Base-by-base conservation (phyloP, 2,797 vertebrate genomes). In the Fundulus diaphanus region DNA sequence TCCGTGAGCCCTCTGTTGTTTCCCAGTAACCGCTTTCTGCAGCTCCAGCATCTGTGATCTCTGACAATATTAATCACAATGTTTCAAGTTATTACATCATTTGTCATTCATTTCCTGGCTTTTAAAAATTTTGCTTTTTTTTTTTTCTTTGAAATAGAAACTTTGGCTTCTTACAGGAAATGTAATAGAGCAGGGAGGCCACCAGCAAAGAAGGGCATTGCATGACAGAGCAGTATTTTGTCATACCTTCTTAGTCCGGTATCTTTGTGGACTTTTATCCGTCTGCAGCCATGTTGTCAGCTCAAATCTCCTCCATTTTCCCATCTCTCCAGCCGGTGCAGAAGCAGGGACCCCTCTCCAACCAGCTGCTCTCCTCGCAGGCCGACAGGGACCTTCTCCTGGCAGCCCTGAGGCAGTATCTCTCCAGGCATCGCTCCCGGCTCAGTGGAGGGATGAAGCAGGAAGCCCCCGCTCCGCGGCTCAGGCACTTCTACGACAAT, bases 371-470 rank as follows among this genome's bases (percentile, higher is more conserved):
- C 0, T 13, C 44, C n/a, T 40, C 85, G 27, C 78, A 0, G 89
- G 91, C 77, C 0, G 0, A 83, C 42, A 70, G 91, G 73, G 92
- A 91, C 73, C 79, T 93, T 66, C 94, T 96, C 73, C 70, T 96
- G 44, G 86, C 92, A 0, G 92, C 95, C 0, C 93, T 98, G 71
- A 91, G 93, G 65, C 88, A 90, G 7, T 95, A 95, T 49, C 85
- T 96, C 54, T 92, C 94, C n/a, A 90, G 86, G 70, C 96, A 92
- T 74, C 44, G 90, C 51, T 79, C 91, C 0, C 82, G 84, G n/a
- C 89, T 91, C 37, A 68, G 73, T 0, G 0, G 85, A 35, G 33
- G 79, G 54, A 68, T n/a, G 35, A 37, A 82, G 82, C 85, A 92
- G 85, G 90, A 88, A 84, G 89, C 87, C 82, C 72, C 92, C 48